A percentile compares a stretch with the other conserved stretches of the same genome.
Conservation (phyloP, 2,888 invertebrate genomes). For the Epistrophe grossulariae region DNA sequence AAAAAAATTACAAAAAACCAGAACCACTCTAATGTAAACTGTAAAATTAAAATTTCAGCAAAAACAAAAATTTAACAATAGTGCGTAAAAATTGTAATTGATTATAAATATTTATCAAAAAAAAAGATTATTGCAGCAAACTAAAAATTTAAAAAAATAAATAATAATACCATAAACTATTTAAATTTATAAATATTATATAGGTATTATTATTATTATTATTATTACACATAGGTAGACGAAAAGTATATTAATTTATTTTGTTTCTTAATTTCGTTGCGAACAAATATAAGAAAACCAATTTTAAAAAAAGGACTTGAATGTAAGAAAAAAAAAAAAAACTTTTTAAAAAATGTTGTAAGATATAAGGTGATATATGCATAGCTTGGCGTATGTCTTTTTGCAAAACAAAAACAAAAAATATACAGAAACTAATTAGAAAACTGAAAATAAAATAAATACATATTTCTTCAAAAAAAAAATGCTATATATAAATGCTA, state of each 20-base stretch:
- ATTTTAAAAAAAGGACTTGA: conserved; percentile 43
- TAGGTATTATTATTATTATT: conserved; percentile 66
- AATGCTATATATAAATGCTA: conserved; percentile 58
- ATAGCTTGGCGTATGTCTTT: conserved; percentile 67
- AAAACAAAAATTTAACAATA: conserved; percentile 50
- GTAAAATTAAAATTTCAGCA: conserved; percentile 68
- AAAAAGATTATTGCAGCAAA: conserved; percentile 56
- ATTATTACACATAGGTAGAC: conserved; percentile 71
- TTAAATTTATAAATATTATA: conserved; percentile 61
- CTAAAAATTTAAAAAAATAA: conserved; percentile 33
- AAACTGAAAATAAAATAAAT: conserved; percentile 42
- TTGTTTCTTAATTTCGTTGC: conserved; percentile 59
- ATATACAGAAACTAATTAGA: conserved; percentile 32
- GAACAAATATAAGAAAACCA: conserved; percentile 49
- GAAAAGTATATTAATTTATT: conserved; percentile 67
- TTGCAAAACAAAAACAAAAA: conserved; percentile 52
- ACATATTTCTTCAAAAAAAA: conserved; percentile 47
- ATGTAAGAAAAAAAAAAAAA: conserved; percentile 47
- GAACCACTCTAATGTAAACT: conserved; percentile 73
- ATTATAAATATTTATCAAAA: conserved; percentile 66
- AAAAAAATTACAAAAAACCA: conserved; percentile 43
- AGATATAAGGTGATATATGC: conserved; percentile 34
- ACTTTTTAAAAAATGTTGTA: conserved; percentile 42
- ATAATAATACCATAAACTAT: conserved; percentile 63
- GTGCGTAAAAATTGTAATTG: conserved; percentile 65